Base-by-base conservation (phyloP, 2,113 vertebrate species). In the Oryzias curvinotus region DNA sequence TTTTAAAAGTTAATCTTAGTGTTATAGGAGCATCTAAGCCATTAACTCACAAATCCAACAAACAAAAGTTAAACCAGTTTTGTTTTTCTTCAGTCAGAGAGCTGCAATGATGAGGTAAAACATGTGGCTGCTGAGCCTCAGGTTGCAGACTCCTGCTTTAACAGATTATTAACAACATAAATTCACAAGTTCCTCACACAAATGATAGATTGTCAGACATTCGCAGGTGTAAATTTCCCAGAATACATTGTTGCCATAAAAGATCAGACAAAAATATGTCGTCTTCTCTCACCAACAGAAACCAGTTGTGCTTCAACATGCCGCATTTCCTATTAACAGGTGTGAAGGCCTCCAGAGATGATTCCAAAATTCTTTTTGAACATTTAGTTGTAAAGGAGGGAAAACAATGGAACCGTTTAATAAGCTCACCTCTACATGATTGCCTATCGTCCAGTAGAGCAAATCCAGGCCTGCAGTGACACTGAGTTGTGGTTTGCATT, bases 391-490 rank as follows among this genome's bases (percentile, higher is more conserved):
- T 42, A 45, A 28, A 48, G 43, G 26, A 10, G n/a, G 28, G 17
- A 7, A 19, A 49, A 15, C n/a, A n/a, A n/a, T n/a, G n/a, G n/a
- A 50, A 54, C 18, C 62, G 23, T 21, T 8, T 17, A 47, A 69
- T 12, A 5, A 8, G 52, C 52, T 87, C 42, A 89, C 87, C 89
- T 67, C 72, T 57, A 63, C 84, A 77, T 1, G 87, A 88, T 51
- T 21, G 67, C 50, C 52, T 46, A 23, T 91, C 72, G 54, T 77
- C 57, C 56, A 86, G 77, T 62, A 91, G 71, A 63, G 76, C 62
- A 68, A 87, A 84, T 52, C 89, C 87, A 18, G 65, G 55, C 59
- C 64, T 65, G 57, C 85, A 87, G 50, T 28, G 71, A 51, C 85
- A 88, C 71, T 56, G 67, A 1, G 80, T 56, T 66, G 5, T 49